Percentiles rank a stretch among this genome's conserved stretches.
Evolutionary conservation across 2,888 invertebrate species (phyloP).

Genomic region (Andrena haemorrhoa): DNA sequence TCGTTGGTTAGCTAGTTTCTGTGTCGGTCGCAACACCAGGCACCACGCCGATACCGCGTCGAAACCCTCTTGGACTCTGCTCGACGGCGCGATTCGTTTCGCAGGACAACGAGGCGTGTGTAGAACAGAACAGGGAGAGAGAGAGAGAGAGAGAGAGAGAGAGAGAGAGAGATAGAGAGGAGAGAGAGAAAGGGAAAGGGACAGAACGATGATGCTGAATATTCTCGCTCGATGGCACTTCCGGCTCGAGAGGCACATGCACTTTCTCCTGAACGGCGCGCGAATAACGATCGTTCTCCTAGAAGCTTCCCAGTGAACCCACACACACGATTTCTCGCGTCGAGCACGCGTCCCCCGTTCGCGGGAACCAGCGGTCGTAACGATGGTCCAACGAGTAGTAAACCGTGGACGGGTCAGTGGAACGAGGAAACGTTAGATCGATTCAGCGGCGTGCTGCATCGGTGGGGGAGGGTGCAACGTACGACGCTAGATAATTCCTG

Average conservation of each 20-base stretch:
- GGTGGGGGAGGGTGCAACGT: conserved; percentile 44
- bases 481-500: conserved; percentile 53
- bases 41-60: too few relatives aligned
- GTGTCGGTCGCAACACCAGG: too few relatives aligned
- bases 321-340: not conserved
- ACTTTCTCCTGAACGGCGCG: conserved; percentile 63
- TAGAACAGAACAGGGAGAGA: conserved; percentile 21
- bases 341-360: not conserved
- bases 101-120: not conserved
- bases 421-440: conserved; percentile 33
- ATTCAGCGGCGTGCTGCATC: conserved; percentile 34
- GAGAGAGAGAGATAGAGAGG: conserved; percentile 16
- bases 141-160: conserved; percentile 8
- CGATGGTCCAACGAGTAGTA: not conserved
- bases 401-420: not conserved
- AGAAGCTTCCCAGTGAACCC: conserved; percentile 6
- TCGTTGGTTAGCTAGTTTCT: not conserved
- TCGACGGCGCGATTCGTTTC: not conserved
- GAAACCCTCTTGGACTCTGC: too few relatives aligned
- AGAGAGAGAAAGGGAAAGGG: conserved; percentile 41
- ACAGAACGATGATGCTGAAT: conserved; percentile 56
- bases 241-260: conserved; percentile 60
- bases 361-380: not conserved
- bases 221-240: conserved; percentile 70
- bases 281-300: conserved; percentile 41